Evolutionary conservation across 2,888 invertebrate genomes (phyloP).

Genomic region (Tuta absoluta): DNA sequence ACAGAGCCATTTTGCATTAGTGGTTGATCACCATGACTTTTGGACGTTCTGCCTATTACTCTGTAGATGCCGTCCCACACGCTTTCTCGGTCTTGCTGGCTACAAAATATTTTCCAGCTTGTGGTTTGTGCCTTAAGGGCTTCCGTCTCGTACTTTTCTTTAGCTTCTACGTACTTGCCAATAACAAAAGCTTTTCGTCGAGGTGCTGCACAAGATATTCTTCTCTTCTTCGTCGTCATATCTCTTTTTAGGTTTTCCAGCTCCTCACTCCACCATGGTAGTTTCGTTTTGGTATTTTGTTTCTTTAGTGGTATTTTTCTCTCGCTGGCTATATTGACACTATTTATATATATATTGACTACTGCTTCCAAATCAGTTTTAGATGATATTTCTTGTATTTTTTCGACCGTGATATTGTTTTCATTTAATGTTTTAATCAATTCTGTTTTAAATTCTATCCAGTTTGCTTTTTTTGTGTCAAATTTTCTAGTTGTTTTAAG

Average conservation of each 20-base stretch:
- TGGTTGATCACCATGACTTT: not conserved
- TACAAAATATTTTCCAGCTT: conserved; percentile 15
- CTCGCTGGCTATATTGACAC: not conserved
- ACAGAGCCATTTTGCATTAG: not conserved
- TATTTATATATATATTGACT: too few species aligned
- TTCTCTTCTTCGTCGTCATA: not conserved
- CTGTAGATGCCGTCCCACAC: too few species aligned
- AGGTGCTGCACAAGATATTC: conserved; percentile 13
- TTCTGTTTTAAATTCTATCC: conserved; percentile 23
- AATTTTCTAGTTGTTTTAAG: conserved; percentile 31
- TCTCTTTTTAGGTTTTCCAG: conserved; percentile 4
- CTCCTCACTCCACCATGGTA: conserved; percentile 21
- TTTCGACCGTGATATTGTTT: too few species aligned
- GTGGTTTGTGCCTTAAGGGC: not conserved
- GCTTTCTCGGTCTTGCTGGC: too few species aligned
- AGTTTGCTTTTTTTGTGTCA: too few species aligned
- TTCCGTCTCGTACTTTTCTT: conserved; percentile 14
- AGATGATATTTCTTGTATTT: not conserved
- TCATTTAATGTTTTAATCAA: not conserved
- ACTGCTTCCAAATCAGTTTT: too few species aligned
- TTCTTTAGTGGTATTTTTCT: too few species aligned
- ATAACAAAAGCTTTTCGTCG: not conserved
- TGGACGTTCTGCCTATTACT: not conserved
- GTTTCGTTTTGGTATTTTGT: too few species aligned
- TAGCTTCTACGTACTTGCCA: conserved; percentile 14